Base-by-base conservation (phyloP, 1,140 invertebrate species). In the Globodera ellingtonae region DNA sequence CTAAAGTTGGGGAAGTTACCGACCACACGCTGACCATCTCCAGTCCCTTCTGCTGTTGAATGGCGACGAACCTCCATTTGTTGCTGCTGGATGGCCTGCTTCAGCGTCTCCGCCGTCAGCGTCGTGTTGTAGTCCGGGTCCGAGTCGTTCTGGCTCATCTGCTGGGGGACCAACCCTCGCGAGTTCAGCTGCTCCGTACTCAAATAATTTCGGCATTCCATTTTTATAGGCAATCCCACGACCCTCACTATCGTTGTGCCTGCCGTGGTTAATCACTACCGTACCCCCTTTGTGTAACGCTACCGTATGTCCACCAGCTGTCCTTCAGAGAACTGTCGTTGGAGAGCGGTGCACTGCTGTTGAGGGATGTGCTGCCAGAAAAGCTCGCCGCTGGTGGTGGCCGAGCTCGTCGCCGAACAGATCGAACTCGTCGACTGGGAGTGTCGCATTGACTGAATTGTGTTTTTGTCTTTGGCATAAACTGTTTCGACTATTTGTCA, bases 121-220 rank as follows among this genome's bases (percentile, higher is more conserved):
- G 87, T 88, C 6, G 87, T 73, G 74, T 88, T 88, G 72, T 88
- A 88, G 65, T 88, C 88, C 15, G 87, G 88, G 79, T 88, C 87
- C 18, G 84, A 89, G 48, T 84, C 72, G 15, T 84, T 81, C 47
- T 21, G 76, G 48, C 62, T 86, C 79, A 71, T 79, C 77, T 84
- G 84, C 65, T 82, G 73, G 50, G 46, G 56, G 1, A 62, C 56
- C 70, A 47, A 79, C 75, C 62, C 52, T 48, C 72, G 72, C 35
- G 21, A 62, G 44, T 52, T 24, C 70, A 35, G 21, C 9, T 18
- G 62, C 62, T 50, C 52, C 47, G 18, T 50, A 10, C 76, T 47
- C 21, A 47, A 47, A 3, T 24, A 35, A 35, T 35, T 35, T 35
- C 0, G 35, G 35, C 35, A 35, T 35, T 35, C 35, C 35, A 35